Evolutionary conservation across 2,797 vertebrate genomes (phyloP), one percentile per base, ranked within the genome.

Genomic region (Mergus octosetaceus): DNA sequence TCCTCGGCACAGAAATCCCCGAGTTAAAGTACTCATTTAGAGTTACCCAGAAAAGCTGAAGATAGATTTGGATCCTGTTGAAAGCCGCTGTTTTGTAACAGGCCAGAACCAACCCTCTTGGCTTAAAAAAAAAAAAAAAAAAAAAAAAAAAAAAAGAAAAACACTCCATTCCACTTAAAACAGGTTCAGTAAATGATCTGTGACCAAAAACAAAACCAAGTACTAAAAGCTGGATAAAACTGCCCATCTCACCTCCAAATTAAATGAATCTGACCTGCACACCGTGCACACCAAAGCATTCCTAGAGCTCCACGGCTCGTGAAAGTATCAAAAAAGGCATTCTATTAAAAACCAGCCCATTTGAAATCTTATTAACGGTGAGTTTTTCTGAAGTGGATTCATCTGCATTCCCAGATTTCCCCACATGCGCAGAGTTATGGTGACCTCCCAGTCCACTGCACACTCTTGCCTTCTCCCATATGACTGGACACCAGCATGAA

Each of bases 161-260:
- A 45, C 21, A 34, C 89, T 90, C 68, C 41, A n/a, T 94, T 96
- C 94, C 95, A 96, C 95, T 96, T 97, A 91, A 96, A 96, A 95
- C 95, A 96, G 95, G 93, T 97, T 95, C 94, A 87, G 91, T 82
- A 94, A 97, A 96, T 95, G 89, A 93, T 96, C 94, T 91, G 92
- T 97, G 95, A 97, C 96, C 95, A 96, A 97, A 95, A 97, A 88
- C 94, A 96, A 95, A 96, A 94, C 95, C 95, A 91, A 97, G 64
- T 82, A 94, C 91, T 86, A 96, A 94, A 97, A 86, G 68, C 64
- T 93, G 94, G 94, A 90, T 89, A 77, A 93, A 97, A 94, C 89
- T 93, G 71, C 77, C 94, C 66, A 66, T 88, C 95, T 95, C 87
- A 87, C 85, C 93, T 96, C 91, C 87, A 96, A 94, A 96, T 97